Evolutionary conservation across 2,888 invertebrate genomes (phyloP).

Genomic region (Plebejus melissa): DNA sequence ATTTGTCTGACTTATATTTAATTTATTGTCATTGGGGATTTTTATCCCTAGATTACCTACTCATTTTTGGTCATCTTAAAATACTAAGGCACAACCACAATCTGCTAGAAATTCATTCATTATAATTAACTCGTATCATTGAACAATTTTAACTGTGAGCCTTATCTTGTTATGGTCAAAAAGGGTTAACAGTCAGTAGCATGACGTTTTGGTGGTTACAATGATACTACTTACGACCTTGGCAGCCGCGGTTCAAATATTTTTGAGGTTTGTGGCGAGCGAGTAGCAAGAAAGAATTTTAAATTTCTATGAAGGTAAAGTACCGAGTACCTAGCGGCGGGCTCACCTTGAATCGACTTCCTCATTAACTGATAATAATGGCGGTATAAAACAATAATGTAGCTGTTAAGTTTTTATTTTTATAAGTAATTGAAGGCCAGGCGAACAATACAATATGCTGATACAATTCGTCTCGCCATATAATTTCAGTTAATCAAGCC

Average conservation of each 20-base stretch:
- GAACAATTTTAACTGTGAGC: not conserved
- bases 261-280: not conserved
- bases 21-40: not conserved
- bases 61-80: not conserved
- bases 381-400: conserved; percentile 73
- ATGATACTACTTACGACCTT: not conserved
- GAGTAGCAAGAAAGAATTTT: conserved; percentile 9
- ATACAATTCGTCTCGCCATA: conserved; percentile 71
- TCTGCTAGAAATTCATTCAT: not conserved
- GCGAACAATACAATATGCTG: conserved; percentile 71
- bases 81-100: not conserved
- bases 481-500: conserved; percentile 74
- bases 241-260: not conserved
- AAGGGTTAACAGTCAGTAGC: not conserved
- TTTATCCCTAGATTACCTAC: not conserved
- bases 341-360: conserved; percentile 75
- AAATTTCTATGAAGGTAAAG: conserved; percentile 16
- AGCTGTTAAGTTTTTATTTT: conserved; percentile 73
- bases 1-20: not conserved
- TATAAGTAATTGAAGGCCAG: conserved; percentile 63
- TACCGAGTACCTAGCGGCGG: conserved; percentile 12
- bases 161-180: not conserved
- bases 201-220: not conserved
- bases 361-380: conserved; percentile 68
- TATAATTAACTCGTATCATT: not conserved